phyloP scores from a whole-genome alignment of 2,888 invertebrate genomes.

The Thysanoteuthis rhombus region DNA sequence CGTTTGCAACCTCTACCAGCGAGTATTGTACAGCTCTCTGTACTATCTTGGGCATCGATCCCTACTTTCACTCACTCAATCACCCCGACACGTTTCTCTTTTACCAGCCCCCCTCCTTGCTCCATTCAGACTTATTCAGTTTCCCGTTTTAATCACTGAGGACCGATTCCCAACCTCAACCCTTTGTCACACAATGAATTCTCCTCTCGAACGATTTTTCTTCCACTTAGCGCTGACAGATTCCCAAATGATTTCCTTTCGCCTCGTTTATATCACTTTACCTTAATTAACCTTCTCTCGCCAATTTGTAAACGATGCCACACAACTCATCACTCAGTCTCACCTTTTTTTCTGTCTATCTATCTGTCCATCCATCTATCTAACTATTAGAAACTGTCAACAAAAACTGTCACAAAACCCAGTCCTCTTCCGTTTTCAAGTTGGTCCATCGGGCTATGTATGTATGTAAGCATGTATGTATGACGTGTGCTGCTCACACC shows the following conservation, averaged over 20 bases:
- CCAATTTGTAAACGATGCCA: slow-evolving; percentile 12
- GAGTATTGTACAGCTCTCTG: no score
- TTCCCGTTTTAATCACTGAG: background rate
- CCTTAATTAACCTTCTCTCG: background rate
- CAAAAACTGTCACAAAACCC: no score
- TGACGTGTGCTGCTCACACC: no score
- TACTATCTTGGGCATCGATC: background rate
- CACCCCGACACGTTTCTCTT: background rate
- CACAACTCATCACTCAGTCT: background rate
- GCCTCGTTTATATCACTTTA: background rate
- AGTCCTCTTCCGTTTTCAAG: no score
- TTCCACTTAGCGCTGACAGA: slow-evolving; percentile 12
- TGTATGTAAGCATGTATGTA: no score
- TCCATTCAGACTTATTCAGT: no score
- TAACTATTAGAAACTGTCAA: no score
- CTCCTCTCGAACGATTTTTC: background rate
- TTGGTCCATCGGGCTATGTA: no score
- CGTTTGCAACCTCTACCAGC: no score
- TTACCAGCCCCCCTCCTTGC: background rate
- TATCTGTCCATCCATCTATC: background rate
- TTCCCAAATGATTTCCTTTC: background rate
- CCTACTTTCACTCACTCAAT: background rate
- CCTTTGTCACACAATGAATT: background rate
- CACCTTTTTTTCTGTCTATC: background rate
- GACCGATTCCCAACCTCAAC: background rate